Percentiles rank a stretch among this genome's conserved stretches.
Conservation (phyloP, 2,113 vertebrate genomes). For the Cheilinus undulatus region DNA sequence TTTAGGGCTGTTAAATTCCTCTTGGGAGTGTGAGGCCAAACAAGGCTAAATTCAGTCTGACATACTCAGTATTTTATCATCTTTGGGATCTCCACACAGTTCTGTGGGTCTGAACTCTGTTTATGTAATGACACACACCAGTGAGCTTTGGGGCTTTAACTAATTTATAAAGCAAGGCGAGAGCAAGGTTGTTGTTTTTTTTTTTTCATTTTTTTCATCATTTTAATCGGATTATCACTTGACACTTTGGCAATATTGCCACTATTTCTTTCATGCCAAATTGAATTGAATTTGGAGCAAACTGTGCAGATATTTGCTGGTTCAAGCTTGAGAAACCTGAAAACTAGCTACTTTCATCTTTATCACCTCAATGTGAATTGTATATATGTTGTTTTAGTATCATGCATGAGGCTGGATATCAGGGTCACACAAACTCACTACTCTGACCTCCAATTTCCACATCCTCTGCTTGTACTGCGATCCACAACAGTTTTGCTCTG, state of each 20-base stretch:
- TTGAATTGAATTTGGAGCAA: too few relatives aligned
- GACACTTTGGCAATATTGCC: too few relatives aligned
- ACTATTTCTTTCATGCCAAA: too few relatives aligned
- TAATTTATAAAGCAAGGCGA: neutral
- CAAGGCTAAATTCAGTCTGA: neutral
- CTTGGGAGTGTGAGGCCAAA: neutral
- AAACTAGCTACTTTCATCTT: neutral
- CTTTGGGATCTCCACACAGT: neutral
- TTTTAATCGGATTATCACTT: too few relatives aligned
- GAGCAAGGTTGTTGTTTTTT: too few relatives aligned
- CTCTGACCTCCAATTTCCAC: too few relatives aligned
- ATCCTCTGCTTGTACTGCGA: too few relatives aligned
- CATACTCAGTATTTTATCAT: neutral
- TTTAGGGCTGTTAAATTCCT: neutral
- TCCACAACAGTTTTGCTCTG: too few relatives aligned
- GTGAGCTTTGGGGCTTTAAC: neutral
- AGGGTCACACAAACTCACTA: too few relatives aligned
- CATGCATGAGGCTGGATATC: too few relatives aligned
- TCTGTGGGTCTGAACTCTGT: neutral
- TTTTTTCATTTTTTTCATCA: too few relatives aligned
- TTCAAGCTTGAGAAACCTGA: neutral
- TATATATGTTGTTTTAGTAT: neutral
- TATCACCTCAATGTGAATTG: neutral
- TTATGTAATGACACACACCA: constrained; percentile 1
- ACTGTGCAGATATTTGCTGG: neutral